Evolutionary conservation across 2,113 vertebrate genomes (phyloP).

Genomic region (Acrocephalus kingi): DNA sequence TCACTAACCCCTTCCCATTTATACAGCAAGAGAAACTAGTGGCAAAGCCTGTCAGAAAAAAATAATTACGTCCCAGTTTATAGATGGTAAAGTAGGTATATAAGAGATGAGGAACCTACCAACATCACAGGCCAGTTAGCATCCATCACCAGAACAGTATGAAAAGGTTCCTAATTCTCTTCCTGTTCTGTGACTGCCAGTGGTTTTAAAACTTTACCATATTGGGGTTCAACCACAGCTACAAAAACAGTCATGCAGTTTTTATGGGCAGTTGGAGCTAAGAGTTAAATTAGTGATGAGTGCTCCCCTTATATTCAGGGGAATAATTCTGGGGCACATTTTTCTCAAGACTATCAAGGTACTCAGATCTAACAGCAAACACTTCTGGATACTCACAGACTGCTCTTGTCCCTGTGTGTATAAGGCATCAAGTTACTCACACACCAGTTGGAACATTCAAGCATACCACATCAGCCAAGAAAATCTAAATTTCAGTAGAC

Average conservation of each 20-base stretch:
- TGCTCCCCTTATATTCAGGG: not conserved
- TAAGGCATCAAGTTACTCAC: slow-evolving; percentile 9
- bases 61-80: not conserved
- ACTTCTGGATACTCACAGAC: not conserved
- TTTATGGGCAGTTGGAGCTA: not conserved
- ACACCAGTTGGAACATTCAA: not conserved
- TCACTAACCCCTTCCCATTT: not conserved
- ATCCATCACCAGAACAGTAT: not conserved
- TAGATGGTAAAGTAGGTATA: not conserved
- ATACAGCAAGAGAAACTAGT: not conserved
- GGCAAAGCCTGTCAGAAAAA: not conserved
- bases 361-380: not conserved
- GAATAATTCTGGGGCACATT: not conserved
- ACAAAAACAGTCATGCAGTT: not conserved
- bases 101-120: not conserved
- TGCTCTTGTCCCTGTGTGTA: not conserved
- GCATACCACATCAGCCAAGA: not conserved
- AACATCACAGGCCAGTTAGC: not conserved
- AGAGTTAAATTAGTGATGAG: not conserved
- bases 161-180: not conserved
- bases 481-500: slow-evolving; percentile 27
- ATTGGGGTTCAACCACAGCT: not conserved
- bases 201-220: not conserved
- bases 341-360: not conserved
- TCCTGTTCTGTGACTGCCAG: not conserved